Conservation (phyloP, 2,797 vertebrate genomes). For the Alca torda region DNA sequence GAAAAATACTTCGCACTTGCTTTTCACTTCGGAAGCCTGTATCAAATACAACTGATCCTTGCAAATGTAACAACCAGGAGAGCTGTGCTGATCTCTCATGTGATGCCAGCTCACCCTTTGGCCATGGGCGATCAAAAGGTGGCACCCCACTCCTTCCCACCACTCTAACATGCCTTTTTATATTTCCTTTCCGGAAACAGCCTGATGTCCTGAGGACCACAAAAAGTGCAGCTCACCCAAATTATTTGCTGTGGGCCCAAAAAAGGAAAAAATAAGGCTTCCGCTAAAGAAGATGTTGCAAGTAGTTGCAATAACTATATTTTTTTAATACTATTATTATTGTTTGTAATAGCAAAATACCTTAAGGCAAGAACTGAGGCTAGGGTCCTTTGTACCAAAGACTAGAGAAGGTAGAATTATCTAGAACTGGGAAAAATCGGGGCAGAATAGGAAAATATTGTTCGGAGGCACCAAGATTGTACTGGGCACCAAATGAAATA, state of each 20-base stretch:
- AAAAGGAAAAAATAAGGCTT: neutral
- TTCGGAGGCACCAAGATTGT: neutral
- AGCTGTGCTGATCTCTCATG: neutral
- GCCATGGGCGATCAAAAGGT: fast-evolving
- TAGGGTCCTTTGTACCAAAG: neutral
- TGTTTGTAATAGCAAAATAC: neutral
- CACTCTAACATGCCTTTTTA: neutral
- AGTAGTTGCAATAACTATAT: neutral
- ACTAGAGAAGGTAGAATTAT: neutral
- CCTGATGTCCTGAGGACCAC: neutral
- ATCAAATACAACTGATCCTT: neutral
- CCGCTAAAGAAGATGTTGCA: neutral
- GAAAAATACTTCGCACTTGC: neutral
- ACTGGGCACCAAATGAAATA: neutral
- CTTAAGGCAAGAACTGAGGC: neutral
- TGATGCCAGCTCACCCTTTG: neutral
- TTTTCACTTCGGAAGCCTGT: neutral
- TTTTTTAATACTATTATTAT: neutral
- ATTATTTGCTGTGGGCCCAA: neutral
- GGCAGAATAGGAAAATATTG: neutral
- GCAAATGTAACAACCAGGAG: neutral
- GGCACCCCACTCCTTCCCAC: neutral
- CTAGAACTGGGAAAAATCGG: neutral
- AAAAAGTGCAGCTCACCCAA: neutral
- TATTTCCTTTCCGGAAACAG: neutral